A percentile compares a stretch with the other conserved stretches of the same genome.
phyloP scores from a whole-genome alignment of 2,888 invertebrate species.

The Baccha elongata region DNA sequence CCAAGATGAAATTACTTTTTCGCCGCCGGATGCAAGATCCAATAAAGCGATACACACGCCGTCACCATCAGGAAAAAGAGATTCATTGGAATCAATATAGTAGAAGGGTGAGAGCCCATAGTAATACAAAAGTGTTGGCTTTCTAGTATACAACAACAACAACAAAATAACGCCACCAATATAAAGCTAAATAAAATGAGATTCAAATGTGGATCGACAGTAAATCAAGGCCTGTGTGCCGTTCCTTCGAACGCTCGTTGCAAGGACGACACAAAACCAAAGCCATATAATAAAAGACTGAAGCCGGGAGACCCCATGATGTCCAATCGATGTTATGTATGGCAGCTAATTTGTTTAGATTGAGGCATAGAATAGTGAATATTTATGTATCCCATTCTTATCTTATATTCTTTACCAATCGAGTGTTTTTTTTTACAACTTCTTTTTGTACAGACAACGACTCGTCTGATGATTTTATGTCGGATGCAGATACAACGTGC shows the following conservation, averaged over 20 bases:
- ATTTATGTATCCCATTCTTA: slow-evolving; percentile 12
- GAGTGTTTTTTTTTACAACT: not conserved
- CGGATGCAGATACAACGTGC: slow-evolving; percentile 12
- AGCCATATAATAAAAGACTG: slow-evolving; percentile 2
- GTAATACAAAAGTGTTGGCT: slow-evolving; percentile 3
- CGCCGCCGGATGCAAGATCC: slow-evolving; percentile 65
- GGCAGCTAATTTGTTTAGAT: slow-evolving; percentile 72
- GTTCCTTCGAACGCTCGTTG: slow-evolving; percentile 12
- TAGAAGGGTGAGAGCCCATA: slow-evolving; percentile 7
- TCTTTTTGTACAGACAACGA: slow-evolving; percentile 39
- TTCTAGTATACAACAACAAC: slow-evolving; percentile 13
- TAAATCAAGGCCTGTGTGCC: slow-evolving; percentile 56
- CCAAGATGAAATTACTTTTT: slow-evolving; percentile 63
- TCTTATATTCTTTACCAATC: slow-evolving; percentile 10
- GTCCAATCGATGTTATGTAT: slow-evolving; percentile 68
- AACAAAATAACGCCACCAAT: slow-evolving; percentile 40
- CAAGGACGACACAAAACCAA: slow-evolving; percentile 26
- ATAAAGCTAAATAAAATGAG: slow-evolving; percentile 67
- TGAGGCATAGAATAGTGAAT: slow-evolving; percentile 59
- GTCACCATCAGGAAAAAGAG: slow-evolving; percentile 32
- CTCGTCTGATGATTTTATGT: slow-evolving; percentile 48
- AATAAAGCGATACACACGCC: slow-evolving; percentile 63
- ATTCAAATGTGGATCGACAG: slow-evolving; percentile 67
- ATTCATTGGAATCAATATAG: slow-evolving; percentile 64
- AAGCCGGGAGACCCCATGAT: slow-evolving; percentile 36